These are phyloP conservation scores for Tetragonisca angustula DNA, from an alignment of 2,888 invertebrate genomes.

Conservation along the genomic window DNA sequence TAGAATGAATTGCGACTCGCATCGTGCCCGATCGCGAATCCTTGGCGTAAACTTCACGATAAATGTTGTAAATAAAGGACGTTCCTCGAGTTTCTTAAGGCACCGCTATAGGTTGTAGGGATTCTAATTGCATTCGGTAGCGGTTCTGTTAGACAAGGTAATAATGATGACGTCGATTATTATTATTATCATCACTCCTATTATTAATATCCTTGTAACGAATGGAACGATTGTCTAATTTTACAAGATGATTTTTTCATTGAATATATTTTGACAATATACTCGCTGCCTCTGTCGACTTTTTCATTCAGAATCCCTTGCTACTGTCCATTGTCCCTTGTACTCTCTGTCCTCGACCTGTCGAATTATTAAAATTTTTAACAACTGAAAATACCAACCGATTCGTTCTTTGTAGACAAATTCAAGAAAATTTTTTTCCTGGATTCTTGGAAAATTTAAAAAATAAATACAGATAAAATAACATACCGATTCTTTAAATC, in stretches of 20 bases:
- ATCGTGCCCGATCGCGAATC: conserved; percentile 51
- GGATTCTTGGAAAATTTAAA: no score
- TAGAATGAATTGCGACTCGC: conserved; percentile 20
- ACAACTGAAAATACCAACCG: background rate
- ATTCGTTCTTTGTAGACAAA: no score
- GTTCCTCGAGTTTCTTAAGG: conserved; percentile 76
- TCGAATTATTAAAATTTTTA: background rate
- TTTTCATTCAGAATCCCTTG: conserved; percentile 30
- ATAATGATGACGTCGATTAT: conserved; percentile 76
- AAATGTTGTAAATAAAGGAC: conserved; percentile 76
- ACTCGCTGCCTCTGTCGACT: conserved; percentile 61
- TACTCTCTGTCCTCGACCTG: background rate
- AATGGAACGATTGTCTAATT: conserved; percentile 79
- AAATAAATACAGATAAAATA: no score
- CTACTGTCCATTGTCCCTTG: background rate
- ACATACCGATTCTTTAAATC: no score
- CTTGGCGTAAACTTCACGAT: conserved; percentile 51
- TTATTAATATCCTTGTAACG: conserved; percentile 76
- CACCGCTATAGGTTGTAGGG: conserved; percentile 78
- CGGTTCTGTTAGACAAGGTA: conserved; percentile 76
- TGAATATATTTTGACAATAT: conserved; percentile 82
- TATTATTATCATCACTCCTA: conserved; percentile 75
- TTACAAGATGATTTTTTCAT: conserved; percentile 81
- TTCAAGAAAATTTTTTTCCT: no score
- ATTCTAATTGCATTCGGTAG: conserved; percentile 80